Conservation (phyloP, 2,888 invertebrate species). For the Allophyes oxyacanthae region DNA sequence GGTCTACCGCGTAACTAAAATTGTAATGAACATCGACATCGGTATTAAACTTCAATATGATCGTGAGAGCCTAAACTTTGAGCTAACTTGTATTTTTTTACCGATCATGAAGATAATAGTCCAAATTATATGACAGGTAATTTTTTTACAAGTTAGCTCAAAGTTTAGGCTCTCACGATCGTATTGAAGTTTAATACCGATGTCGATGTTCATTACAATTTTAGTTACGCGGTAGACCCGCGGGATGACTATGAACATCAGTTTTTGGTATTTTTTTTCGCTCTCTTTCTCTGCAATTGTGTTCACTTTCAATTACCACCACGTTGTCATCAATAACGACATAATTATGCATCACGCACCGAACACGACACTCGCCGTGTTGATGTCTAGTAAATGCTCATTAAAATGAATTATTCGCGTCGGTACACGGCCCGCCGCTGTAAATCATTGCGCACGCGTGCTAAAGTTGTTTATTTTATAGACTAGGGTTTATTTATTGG, state of each 20-base stretch:
- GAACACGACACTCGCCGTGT: slow-evolving; percentile 45
- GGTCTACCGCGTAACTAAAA: too few species aligned
- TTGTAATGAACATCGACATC: too few species aligned
- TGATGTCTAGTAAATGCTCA: slow-evolving; percentile 51
- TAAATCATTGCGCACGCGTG: slow-evolving; percentile 45
- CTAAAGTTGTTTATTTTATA: slow-evolving; percentile 38
- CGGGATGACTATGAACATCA: not conserved
- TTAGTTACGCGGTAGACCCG: too few species aligned
- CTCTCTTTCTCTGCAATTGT: slow-evolving; percentile 1
- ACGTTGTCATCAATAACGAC: slow-evolving; percentile 40
- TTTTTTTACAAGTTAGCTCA: too few species aligned
- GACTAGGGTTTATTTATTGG: slow-evolving; percentile 19
- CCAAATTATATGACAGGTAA: too few species aligned
- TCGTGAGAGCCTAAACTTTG: too few species aligned
- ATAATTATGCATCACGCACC: slow-evolving; percentile 36
- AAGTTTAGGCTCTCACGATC: too few species aligned
- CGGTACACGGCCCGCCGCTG: slow-evolving; percentile 36
- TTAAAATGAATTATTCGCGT: slow-evolving; percentile 57
- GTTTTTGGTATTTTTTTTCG: not conserved
- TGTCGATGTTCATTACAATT: too few species aligned
- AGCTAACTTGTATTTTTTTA: too few species aligned
- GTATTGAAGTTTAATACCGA: too few species aligned
- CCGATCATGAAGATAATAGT: too few species aligned
- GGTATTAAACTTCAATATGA: too few species aligned
- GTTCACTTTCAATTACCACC: slow-evolving; percentile 22